Conservation (phyloP, 2,888 invertebrate genomes). For the Hymenopus coronatus region DNA sequence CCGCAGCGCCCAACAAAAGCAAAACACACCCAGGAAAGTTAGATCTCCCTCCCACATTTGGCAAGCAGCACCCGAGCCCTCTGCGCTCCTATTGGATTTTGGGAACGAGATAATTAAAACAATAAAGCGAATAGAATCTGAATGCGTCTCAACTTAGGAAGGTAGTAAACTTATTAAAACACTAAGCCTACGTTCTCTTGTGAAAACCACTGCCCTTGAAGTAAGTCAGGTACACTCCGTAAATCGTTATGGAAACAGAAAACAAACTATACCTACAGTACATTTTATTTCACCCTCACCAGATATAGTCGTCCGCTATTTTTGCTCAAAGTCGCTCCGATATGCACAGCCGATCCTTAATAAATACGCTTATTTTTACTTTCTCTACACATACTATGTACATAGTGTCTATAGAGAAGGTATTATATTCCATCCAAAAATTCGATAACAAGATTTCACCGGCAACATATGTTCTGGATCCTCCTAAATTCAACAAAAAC, state of each 20-base stretch:
- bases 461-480: no score
- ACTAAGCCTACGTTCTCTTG: not conserved
- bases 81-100: not conserved
- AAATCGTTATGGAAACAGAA: not conserved
- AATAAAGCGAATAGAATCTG: not conserved
- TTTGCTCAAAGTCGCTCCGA: no score
- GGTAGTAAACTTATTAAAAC: not conserved
- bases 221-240: not conserved
- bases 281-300: no score
- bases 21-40: not conserved
- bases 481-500: no score
- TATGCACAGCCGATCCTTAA: no score
- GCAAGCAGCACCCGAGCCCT: not conserved
- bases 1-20: not conserved
- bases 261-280: not conserved
- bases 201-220: not conserved
- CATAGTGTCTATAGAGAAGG: no score
- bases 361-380: no score
- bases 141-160: not conserved
- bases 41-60: not conserved
- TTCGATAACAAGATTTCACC: no score
- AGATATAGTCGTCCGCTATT: no score
- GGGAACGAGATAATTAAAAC: not conserved
- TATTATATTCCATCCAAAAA: no score
- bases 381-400: no score